Percentiles rank a stretch among this genome's conserved stretches.
phyloP scores from a whole-genome alignment of 1,140 invertebrate species.

The Vanessa atalanta region DNA sequence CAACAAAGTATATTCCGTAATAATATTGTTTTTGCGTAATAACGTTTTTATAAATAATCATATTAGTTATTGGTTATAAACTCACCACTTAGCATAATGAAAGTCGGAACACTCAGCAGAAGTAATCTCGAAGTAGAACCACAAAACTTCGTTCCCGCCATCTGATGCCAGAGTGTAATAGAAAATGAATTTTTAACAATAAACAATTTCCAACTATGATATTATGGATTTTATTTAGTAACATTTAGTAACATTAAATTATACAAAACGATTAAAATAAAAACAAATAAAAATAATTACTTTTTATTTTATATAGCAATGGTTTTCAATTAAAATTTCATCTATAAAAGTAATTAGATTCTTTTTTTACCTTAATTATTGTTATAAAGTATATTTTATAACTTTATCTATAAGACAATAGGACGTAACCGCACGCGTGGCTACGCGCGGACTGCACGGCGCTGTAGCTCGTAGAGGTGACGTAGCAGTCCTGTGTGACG shows the following conservation, averaged over 20 bases:
- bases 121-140: constrained; percentile 39
- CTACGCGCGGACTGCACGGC: constrained; percentile 41
- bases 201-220: too few species aligned
- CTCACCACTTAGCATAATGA: constrained; percentile 43
- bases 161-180: constrained; percentile 37
- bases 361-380: background rate
- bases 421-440: constrained; percentile 31
- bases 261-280: too few species aligned
- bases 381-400: constrained; percentile 4
- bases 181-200: constrained; percentile 28
- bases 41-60: background rate
- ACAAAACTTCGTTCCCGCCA: constrained; percentile 46
- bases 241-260: too few species aligned
- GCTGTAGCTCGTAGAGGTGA: constrained; percentile 44
- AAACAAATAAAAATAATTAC: too few species aligned
- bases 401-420: constrained; percentile 27
- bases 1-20: background rate
- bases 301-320: too few species aligned
- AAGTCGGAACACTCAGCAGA: constrained; percentile 42
- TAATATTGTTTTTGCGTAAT: constrained; percentile 3
- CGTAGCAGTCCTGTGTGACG: constrained; percentile 36
- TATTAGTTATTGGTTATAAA: constrained; percentile 24
- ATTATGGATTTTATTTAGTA: too few species aligned
- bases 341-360: background rate
- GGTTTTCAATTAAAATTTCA: too few species aligned